phyloP scores from a whole-genome alignment of 2,888 invertebrate genomes.

The Morpho helenor region DNA sequence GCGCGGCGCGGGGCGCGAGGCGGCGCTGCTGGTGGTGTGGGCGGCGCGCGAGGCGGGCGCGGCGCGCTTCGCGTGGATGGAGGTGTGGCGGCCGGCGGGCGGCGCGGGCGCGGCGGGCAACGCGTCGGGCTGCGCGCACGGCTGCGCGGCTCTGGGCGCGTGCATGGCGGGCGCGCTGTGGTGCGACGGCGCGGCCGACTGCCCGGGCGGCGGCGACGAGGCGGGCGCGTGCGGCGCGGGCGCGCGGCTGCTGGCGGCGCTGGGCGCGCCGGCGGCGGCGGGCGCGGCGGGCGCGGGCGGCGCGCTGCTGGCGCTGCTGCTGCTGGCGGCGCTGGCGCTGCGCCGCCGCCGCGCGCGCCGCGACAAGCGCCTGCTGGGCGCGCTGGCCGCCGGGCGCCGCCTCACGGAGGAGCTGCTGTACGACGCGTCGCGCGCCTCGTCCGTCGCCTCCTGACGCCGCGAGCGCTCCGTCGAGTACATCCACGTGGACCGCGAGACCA shows the following conservation, averaged over 20 bases:
- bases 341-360: constrained; percentile 71
- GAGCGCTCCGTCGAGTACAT: constrained; percentile 94
- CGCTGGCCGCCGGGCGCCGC: constrained; percentile 79
- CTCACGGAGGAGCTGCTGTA: constrained; percentile 85
- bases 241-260: constrained; percentile 78
- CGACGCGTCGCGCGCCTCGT: constrained; percentile 78
- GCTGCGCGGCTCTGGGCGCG: constrained; percentile 86
- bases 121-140: constrained; percentile 47
- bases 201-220: constrained; percentile 86
- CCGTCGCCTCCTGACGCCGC: constrained; percentile 90
- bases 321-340: constrained; percentile 77
- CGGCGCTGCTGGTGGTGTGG: constrained; percentile 90
- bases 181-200: constrained; percentile 62
- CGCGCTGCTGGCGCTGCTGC: constrained; percentile 50
- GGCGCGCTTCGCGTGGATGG: constrained; percentile 88
- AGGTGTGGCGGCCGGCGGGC: constrained; percentile 82
- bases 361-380: constrained; percentile 80
- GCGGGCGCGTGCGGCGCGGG: constrained; percentile 51
- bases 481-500: constrained; percentile 95
- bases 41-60: constrained; percentile 90
- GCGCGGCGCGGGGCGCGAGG: constrained; percentile 57
- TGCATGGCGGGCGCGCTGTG: constrained; percentile 86
- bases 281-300: constrained; percentile 70
- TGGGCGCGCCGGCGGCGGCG: constrained; percentile 79
- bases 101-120: constrained; percentile 51